Base-by-base conservation (phyloP, 2,797 vertebrate species). In the Gymnodraco acuticeps region DNA sequence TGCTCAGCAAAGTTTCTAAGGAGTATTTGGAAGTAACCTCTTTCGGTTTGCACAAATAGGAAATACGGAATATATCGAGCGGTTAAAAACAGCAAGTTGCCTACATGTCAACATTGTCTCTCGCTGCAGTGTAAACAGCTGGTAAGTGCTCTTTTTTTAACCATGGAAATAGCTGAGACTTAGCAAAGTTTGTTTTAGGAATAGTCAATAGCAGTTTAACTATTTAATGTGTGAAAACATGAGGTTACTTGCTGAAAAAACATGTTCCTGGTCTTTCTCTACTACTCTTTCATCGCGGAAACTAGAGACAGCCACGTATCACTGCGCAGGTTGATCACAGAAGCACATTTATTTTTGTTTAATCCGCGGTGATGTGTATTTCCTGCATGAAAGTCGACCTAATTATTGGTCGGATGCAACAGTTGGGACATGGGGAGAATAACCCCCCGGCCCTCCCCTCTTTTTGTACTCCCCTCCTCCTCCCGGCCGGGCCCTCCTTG, bases 61-160 rank as follows among this genome's bases (percentile, higher is more conserved):
- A 75, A 70, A 70, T 7, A 78, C 88, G 89, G 89, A 83, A 65
- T 85, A 86, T 42, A 73, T 41, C 73, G 13, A 65, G 70, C 62
- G 67, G 79, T 56, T 58, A 41, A 77, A 86, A 88, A 52, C 90
- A 82, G 85, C 85, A 88, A 91, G 81, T 92, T 90, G 92, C 89
- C 92, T 95, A 52, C 93, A 95, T 95, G 95, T 93, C 93, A 91
- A 92, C 93, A 86, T 78, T 80, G 89, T 88, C 85, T 61, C 73
- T 71, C 3, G 5, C 75, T 72, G 87, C 85, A 65, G 79, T 60
- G 86, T 94, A 88, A 95, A 93, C 95, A 94, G 94, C 94, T 95
- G 95, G 95, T 96, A 92, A 91, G 95, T 95, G 70, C 74, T 70
- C 52, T 3, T 75, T 78, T 42, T 31, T 46, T 43, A 11, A 17